phyloP scores from a whole-genome alignment of 2,888 invertebrate genomes.

The Drosophila neonasuta region DNA sequence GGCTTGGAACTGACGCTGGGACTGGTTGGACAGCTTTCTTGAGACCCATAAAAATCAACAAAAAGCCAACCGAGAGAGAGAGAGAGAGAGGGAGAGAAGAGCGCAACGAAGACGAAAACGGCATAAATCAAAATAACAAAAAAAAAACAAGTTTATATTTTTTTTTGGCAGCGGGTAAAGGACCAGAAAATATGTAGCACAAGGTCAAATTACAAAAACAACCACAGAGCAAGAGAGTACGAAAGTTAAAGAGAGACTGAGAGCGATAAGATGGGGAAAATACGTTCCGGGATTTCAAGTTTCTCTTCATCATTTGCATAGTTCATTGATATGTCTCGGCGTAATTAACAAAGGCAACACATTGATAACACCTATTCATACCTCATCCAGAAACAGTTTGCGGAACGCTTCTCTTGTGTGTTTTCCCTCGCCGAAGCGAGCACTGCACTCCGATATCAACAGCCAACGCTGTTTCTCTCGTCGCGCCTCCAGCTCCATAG shows the following conservation, averaged over 20 bases:
- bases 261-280: constrained; percentile 5
- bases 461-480: constrained; percentile 82
- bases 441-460: constrained; percentile 82
- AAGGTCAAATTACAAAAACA: constrained; percentile 56
- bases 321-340: constrained; percentile 3
- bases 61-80: neutral
- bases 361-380: constrained; percentile 55
- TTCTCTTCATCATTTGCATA: constrained; percentile 11
- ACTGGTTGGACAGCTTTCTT: constrained; percentile 73
- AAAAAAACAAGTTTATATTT: constrained; percentile 64
- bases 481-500: constrained; percentile 82
- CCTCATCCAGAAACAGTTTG: constrained; percentile 81
- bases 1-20: constrained; percentile 33
- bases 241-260: neutral
- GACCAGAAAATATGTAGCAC: constrained; percentile 72
- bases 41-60: constrained; percentile 54
- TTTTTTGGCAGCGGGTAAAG: constrained; percentile 63
- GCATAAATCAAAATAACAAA: constrained; percentile 52
- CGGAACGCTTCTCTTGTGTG: constrained; percentile 82
- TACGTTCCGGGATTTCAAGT: constrained; percentile 16
- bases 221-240: neutral
- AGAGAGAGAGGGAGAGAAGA: constrained; percentile 15
- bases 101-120: constrained; percentile 33
- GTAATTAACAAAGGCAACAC: constrained; percentile 44
- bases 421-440: constrained; percentile 81